Base-by-base conservation (phyloP, 2,888 invertebrate genomes). In the Cephus sareptanus region DNA sequence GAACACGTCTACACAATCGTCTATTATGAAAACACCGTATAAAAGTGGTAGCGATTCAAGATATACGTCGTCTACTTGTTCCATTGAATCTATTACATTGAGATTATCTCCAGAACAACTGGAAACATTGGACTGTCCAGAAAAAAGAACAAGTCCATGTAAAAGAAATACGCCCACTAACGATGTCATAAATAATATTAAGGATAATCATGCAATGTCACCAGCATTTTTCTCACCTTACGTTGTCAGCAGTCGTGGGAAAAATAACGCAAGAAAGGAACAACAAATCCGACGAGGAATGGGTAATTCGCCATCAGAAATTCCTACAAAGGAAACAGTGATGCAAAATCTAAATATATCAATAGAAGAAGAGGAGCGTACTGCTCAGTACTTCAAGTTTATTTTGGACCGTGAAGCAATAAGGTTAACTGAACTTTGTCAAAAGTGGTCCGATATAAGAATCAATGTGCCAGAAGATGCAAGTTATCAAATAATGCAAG, bases 401-500 rank as follows among this genome's bases (percentile, higher is more conserved):
- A 81, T 92, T 13, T 87, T 95, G 30, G 89, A 93, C 1, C 92
- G 92, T 0, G 94, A 95, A 89, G 93, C 93, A 11, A 87, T 89
- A 0, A 92, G 94, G 69, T 92, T 95, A 74, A 92, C 92, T 0
- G 91, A 90, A 70, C 85, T 93, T 82, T 95, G 94, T 76, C 89
- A 92, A 0, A 88, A 89, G 0, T 95, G 95, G 95, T 92, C 92
- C 4, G 87, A 87, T 34, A 92, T 94, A 30, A 92, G 91, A 74
- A 90, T 90, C 3, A 81, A 82, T 69, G 82, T 85, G 23, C 92
- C 93, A 0, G 95, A 95, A 74, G 92, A 93, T 82, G 92, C 93
- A 0, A 89, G 92, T 87, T 94, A 94, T 85, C 89, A 93, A 79
- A 94, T 97, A 69, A 93, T 95, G 83, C 93, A 95, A 30, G 95